These are phyloP conservation scores for Diglossa cyanea DNA, from an alignment of 2,797 vertebrate genomes.

Conservation along the genomic window DNA sequence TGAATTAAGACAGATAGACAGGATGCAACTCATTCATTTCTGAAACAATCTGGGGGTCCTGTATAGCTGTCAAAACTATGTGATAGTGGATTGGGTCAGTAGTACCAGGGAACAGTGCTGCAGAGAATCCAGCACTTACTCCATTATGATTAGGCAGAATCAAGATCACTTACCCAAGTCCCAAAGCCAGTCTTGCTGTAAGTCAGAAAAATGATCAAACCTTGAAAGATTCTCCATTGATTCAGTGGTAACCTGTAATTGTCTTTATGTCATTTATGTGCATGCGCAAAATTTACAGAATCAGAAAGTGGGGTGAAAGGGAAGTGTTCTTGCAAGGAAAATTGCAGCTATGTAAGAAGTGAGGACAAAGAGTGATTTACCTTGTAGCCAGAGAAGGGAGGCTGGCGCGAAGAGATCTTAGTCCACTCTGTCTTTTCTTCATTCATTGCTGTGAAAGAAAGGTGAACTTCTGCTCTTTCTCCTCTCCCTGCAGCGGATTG, in stretches of 20 bases:
- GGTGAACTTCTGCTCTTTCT: background rate
- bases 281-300: background rate
- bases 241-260: background rate
- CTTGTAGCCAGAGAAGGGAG: background rate
- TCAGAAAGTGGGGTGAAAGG: background rate
- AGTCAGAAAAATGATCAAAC: constrained; percentile 34
- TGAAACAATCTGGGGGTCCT: constrained; percentile 52
- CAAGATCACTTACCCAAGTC: background rate
- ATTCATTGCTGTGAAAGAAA: background rate
- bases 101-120: background rate
- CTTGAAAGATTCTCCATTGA: background rate
- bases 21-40: constrained; percentile 70
- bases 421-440: background rate
- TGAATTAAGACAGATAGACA: constrained; percentile 76
- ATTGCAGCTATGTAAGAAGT: background rate
- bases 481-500: constrained; percentile 83
- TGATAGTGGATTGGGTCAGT: background rate
- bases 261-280: background rate
- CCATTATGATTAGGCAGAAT: background rate
- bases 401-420: background rate
- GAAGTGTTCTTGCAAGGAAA: background rate
- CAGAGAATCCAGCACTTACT: background rate
- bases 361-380: background rate
- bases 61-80: constrained; percentile 34
- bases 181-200: background rate